Percentiles rank a stretch among this genome's conserved stretches.
Conservation (phyloP, 2,888 invertebrate genomes). For the Calephelis perditalis region DNA sequence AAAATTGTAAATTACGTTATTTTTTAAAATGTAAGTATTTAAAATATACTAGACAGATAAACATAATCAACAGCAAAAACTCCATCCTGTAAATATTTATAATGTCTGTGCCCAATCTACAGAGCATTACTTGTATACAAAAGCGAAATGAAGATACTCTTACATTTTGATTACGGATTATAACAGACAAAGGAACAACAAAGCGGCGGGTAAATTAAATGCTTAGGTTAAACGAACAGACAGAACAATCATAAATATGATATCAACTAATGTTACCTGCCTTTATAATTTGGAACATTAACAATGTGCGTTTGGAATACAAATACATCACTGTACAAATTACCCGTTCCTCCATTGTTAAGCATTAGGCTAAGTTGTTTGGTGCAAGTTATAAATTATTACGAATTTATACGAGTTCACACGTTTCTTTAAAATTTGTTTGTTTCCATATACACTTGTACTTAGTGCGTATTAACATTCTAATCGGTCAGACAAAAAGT, state of each 20-base stretch:
- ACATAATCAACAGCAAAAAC: constrained; percentile 7
- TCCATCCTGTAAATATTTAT: background rate
- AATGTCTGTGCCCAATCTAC: background rate
- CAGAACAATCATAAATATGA: constrained; percentile 47
- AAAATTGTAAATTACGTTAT: too few species aligned
- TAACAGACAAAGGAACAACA: constrained; percentile 9
- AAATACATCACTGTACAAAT: constrained; percentile 66
- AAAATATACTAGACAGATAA: background rate
- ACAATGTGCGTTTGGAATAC: constrained; percentile 59
- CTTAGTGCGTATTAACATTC: too few species aligned
- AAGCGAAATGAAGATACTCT: constrained; percentile 15
- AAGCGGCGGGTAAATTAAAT: constrained; percentile 18
- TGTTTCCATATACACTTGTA: too few species aligned
- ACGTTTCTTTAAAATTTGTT: too few species aligned
- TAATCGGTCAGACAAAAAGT: too few species aligned
- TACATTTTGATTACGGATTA: constrained; percentile 9
- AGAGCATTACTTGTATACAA: constrained; percentile 12
- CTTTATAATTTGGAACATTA: constrained; percentile 61
- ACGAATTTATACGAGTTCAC: too few species aligned
- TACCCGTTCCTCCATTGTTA: constrained; percentile 62
- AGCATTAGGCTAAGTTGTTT: constrained; percentile 39
- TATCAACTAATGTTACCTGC: constrained; percentile 61
- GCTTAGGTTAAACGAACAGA: constrained; percentile 34
- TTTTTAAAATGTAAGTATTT: background rate
- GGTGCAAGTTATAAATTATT: constrained; percentile 35